Base-by-base conservation (phyloP, 2,113 vertebrate species). In the Turdus rufiventris region DNA sequence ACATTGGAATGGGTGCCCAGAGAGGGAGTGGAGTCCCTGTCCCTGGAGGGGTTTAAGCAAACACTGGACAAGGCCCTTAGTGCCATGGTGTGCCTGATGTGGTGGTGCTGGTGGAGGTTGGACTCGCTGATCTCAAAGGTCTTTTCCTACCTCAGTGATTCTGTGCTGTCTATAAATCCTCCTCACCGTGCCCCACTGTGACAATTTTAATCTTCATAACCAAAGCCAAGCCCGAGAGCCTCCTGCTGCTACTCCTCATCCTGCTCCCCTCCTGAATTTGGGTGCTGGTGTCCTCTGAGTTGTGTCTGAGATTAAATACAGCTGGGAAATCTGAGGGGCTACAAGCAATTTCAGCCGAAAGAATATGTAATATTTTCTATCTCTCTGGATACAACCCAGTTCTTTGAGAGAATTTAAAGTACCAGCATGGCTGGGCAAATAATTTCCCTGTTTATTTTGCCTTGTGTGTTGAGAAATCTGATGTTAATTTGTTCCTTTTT, bases 401-500 rank as follows among this genome's bases (percentile, higher is more conserved):
- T 80, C 36, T 45, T 79, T 12, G 10, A 21, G 54, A 85, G n/a
- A 75, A 62, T 87, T 76, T 66, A 36, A 54, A 63, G 54, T 38
- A 45, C 26, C 57, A 40, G 25, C 16, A 26, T 38, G 56, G 48
- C 74, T 74, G 48, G 29, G 40, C 16, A 82, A 70, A 53, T 56
- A 61, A 85, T 76, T 76, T 75, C 58, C 53, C 75, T 70, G 42
- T 66, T 95, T 86, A 68, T 96, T 97, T 93, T 93, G 31, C 85
- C 43, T 76, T 62, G 33, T 85, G n/a, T 67, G 24, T 57, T 48
- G 72, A 94, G 96, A 75, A 78, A 65, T 81, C 34, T 10, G 40
- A 18, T 85, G 89, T 94, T 84, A 96, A 96, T 94, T 97, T 48
- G 57, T 87, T 68, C 63, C 53, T 50, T 93, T 88, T 95, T 88